These are phyloP conservation scores for Torymus tubicola DNA, from an alignment of 2,888 invertebrate genomes.

Conservation along the genomic window DNA sequence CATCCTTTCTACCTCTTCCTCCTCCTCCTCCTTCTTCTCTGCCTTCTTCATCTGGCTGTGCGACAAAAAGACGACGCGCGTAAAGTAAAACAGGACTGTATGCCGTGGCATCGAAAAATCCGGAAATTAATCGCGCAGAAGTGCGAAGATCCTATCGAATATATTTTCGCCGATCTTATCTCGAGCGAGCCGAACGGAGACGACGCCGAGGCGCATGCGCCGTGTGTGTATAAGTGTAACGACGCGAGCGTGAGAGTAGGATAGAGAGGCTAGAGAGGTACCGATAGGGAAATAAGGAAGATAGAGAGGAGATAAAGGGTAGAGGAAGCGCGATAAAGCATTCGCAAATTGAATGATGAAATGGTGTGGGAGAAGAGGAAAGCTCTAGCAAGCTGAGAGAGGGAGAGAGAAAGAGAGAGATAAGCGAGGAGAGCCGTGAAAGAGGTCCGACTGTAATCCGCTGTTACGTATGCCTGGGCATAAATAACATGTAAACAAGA, in stretches of 20 bases:
- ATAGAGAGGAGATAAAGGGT: constrained; percentile 19
- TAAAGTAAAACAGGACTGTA: neutral
- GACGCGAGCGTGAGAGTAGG: neutral
- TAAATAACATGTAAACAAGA: constrained; percentile 3
- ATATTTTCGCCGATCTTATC: constrained; percentile 27
- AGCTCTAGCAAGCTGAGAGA: too few relatives aligned
- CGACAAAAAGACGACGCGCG: too few relatives aligned
- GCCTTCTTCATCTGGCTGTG: too few relatives aligned
- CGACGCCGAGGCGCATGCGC: too few relatives aligned
- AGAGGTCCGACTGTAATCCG: constrained; percentile 2
- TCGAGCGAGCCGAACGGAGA: neutral
- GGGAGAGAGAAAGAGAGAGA: too few relatives aligned
- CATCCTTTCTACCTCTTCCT: neutral
- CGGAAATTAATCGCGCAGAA: constrained; percentile 45
- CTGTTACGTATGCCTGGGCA: neutral
- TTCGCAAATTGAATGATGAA: constrained; percentile 40
- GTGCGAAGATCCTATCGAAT: constrained; percentile 45
- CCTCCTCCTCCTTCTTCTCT: too few relatives aligned
- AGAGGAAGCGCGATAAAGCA: constrained; percentile 24
- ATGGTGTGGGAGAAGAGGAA: neutral
- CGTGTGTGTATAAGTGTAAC: neutral
- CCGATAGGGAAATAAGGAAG: constrained; percentile 27
- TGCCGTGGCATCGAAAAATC: constrained; percentile 1
- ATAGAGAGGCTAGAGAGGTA: neutral
- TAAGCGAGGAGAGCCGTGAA: neutral